phyloP scores from a whole-genome alignment of 2,797 vertebrate species.

The Tarsius wallacei region DNA sequence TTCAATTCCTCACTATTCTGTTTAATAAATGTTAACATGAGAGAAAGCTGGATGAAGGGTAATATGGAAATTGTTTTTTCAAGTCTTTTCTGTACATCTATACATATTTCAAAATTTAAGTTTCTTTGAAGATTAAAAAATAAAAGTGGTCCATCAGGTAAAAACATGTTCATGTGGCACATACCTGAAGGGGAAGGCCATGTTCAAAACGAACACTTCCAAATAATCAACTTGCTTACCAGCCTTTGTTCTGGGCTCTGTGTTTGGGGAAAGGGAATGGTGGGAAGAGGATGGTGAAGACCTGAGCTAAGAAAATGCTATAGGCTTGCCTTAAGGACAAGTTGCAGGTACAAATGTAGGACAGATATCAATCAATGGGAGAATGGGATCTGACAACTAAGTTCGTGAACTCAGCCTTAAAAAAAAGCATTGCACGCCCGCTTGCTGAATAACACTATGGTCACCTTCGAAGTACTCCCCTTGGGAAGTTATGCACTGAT shows the following conservation, averaged over 20 bases:
- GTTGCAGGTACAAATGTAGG: neutral
- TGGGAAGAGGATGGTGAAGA: neutral
- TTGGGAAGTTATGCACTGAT: too few relatives aligned
- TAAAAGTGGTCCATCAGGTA: neutral
- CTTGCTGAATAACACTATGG: too few relatives aligned
- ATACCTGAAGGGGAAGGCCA: neutral
- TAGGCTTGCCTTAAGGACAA: neutral
- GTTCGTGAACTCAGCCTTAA: too few relatives aligned
- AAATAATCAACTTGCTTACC: neutral
- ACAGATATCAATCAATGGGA: neutral
- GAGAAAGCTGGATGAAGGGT: too few relatives aligned
- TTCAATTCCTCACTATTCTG: neutral
- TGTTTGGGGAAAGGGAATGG: neutral
- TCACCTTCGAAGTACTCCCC: too few relatives aligned
- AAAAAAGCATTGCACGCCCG: too few relatives aligned
- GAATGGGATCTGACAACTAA: too few relatives aligned
- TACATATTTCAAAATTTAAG: constrained; percentile 20
- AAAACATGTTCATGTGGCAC: neutral
- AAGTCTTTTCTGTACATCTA: constrained; percentile 9
- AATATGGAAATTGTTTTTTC: neutral
- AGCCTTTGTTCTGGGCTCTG: neutral
- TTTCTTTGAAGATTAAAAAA: neutral
- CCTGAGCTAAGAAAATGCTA: constrained; percentile 3
- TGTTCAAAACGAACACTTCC: neutral
- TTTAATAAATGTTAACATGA: too few relatives aligned